These are phyloP conservation scores for Cottoperca gobio DNA, from an alignment of 2,797 vertebrate genomes.

Conservation along the genomic window DNA sequence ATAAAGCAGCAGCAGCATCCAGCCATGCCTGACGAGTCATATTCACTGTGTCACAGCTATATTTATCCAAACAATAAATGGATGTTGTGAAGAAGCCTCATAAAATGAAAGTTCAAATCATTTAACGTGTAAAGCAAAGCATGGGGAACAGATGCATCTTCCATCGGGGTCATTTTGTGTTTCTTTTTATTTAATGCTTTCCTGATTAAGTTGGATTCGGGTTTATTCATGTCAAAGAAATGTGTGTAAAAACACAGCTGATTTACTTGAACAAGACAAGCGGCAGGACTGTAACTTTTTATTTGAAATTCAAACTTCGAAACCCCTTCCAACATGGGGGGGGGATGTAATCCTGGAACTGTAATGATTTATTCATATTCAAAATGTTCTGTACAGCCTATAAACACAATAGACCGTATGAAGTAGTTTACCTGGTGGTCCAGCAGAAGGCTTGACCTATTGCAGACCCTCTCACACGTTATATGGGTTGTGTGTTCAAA, in stretches of 20 bases:
- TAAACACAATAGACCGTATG: background rate
- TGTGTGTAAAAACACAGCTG: background rate
- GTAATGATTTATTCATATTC: background rate
- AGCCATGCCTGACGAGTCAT: slow-evolving; percentile 24
- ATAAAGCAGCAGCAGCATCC: slow-evolving; percentile 25
- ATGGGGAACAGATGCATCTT: background rate
- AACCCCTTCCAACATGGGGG: background rate
- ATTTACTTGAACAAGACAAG: background rate
- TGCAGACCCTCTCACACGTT: too few species aligned
- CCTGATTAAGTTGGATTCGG: too few species aligned
- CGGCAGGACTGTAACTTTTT: background rate
- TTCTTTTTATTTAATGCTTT: background rate
- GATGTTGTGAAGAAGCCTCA: background rate
- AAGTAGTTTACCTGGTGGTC: background rate
- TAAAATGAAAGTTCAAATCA: background rate
- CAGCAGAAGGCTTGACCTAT: too few species aligned
- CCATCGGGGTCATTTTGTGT: background rate
- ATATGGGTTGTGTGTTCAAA: too few species aligned
- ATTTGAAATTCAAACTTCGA: too few species aligned
- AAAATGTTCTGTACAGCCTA: background rate
- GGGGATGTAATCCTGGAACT: too few species aligned
- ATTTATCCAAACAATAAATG: slow-evolving; percentile 24
- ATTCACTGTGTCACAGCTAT: slow-evolving; percentile 32
- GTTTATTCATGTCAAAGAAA: too few species aligned
- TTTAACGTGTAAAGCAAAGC: background rate